phyloP scores from a whole-genome alignment of 2,113 vertebrate species.

The Tupaia tana region DNA sequence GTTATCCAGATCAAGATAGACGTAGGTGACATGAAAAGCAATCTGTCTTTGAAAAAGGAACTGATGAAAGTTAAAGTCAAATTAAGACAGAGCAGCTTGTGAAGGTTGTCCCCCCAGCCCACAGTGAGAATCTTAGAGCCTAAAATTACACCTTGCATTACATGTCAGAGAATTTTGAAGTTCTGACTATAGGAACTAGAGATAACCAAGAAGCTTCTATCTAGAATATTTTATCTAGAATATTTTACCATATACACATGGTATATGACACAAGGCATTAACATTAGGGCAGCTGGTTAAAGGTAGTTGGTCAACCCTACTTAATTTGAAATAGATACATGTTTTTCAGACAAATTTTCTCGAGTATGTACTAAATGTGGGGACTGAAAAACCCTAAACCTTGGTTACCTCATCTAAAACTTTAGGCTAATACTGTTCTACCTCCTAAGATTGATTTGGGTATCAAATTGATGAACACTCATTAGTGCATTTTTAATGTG shows the following conservation, averaged over 20 bases:
- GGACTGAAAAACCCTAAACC: conserved; percentile 2
- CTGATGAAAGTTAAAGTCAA: conserved; percentile 50
- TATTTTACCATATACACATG: background rate
- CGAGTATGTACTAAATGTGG: background rate
- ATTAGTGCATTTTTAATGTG: background rate
- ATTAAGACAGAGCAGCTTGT: conserved; percentile 56
- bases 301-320: background rate
- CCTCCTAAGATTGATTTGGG: background rate
- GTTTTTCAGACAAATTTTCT: background rate
- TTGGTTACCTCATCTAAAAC: background rate
- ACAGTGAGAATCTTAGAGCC: background rate
- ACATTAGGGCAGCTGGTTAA: conserved; percentile 6
- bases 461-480: background rate
- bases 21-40: background rate
- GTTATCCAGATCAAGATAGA: conserved; percentile 3
- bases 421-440: background rate
- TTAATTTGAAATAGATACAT: background rate
- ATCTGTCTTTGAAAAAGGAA: conserved; percentile 65
- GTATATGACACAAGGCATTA: background rate
- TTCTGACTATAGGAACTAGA: conserved; percentile 55
- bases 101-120: conserved; percentile 22
- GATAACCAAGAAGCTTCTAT: background rate
- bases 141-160: conserved; percentile 53
- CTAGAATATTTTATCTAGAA: conserved; percentile 13
- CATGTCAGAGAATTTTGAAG: conserved; percentile 38